These are phyloP conservation scores for Hemistola chrysoprasaria DNA, from an alignment of 2,888 invertebrate species.

Conservation along the genomic window DNA sequence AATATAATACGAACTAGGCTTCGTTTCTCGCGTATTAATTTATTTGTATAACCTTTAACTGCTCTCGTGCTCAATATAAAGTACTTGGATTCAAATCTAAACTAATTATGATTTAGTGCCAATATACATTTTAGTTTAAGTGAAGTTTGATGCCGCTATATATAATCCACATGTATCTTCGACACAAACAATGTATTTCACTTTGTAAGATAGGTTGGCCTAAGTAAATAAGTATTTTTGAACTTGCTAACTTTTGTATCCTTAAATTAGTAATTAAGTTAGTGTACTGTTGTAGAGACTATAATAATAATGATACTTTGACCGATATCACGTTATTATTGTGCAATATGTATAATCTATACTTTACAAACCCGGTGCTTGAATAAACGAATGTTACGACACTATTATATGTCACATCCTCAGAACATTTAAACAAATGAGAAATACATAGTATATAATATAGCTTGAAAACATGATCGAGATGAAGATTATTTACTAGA, in stretches of 20 bases:
- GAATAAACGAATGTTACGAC: constrained; percentile 40
- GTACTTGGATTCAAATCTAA: constrained; percentile 41
- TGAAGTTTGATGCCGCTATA: constrained; percentile 50
- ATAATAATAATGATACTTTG: constrained; percentile 32
- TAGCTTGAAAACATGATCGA: constrained; percentile 40
- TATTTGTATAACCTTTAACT: constrained; percentile 25
- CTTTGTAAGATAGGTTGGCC: constrained; percentile 66
- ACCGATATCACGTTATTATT: constrained; percentile 31
- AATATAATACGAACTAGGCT: constrained; percentile 25
- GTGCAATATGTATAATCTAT: constrained; percentile 63
- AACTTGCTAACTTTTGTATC: constrained; percentile 45
- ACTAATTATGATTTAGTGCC: constrained; percentile 74
- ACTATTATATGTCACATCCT: constrained; percentile 50
- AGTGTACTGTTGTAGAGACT: constrained; percentile 27
- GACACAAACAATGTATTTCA: constrained; percentile 50
- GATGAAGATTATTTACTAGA: constrained; percentile 15
- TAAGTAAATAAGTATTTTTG: constrained; percentile 69
- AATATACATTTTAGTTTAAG: constrained; percentile 70
- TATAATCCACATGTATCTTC: constrained; percentile 44
- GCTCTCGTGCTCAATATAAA: constrained; percentile 52
- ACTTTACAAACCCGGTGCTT: constrained; percentile 67
- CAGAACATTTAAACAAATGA: constrained; percentile 67
- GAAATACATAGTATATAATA: constrained; percentile 42
- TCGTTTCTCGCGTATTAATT: constrained; percentile 23
- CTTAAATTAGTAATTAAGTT: constrained; percentile 41